Conservation (phyloP, 2,797 vertebrate species). For the Sebastes wilsoni region DNA sequence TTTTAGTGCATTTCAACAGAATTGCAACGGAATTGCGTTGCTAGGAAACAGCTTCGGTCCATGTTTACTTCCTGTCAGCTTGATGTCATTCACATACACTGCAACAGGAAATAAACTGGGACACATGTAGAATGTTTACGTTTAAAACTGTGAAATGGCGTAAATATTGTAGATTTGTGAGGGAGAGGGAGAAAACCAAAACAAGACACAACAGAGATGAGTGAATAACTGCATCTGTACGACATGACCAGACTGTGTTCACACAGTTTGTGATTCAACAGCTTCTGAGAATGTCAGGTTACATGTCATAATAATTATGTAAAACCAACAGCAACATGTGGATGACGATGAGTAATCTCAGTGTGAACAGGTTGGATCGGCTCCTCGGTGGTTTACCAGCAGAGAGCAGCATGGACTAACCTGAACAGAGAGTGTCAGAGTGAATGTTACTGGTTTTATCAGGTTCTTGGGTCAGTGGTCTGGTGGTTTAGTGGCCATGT, state of each 20-base stretch:
- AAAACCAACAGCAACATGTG: not conserved
- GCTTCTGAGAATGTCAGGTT: not conserved
- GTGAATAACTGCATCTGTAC: not conserved
- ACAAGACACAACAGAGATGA: not conserved
- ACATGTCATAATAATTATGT: too few relatives aligned
- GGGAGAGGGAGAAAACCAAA: not conserved
- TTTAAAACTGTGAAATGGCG: too few relatives aligned
- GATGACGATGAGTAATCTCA: not conserved
- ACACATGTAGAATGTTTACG: too few relatives aligned
- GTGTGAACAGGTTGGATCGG: not conserved
- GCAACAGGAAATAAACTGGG: too few relatives aligned
- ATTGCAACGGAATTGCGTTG: too few relatives aligned
- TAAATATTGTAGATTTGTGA: too few relatives aligned
- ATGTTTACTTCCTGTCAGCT: too few relatives aligned
- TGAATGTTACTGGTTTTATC: not conserved
- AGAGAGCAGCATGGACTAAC: slow-evolving; percentile 66
- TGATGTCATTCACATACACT: too few relatives aligned
- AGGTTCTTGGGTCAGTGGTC: not conserved
- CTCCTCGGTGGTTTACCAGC: slow-evolving; percentile 45
- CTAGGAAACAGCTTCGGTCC: too few relatives aligned
- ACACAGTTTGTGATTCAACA: not conserved
- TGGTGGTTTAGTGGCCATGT: too few relatives aligned
- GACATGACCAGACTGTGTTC: not conserved
- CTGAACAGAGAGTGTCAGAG: not conserved
- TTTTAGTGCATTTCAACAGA: too few relatives aligned